Evolutionary conservation across 1,140 invertebrate genomes (phyloP).

Genomic region (Psix sp.): DNA sequence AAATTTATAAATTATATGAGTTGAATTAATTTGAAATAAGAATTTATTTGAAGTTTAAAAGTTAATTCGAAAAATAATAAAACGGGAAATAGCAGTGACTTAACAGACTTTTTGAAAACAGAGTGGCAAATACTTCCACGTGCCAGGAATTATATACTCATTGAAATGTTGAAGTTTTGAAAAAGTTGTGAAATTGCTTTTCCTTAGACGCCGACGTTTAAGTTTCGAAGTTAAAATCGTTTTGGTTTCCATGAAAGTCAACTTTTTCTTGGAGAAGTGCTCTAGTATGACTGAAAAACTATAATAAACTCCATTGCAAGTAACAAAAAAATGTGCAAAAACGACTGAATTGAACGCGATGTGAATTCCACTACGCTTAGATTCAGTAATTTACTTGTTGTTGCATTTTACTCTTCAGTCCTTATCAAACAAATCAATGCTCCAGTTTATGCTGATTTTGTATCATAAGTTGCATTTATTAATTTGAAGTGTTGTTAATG

Average conservation of each 20-base stretch:
- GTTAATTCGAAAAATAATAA: no score
- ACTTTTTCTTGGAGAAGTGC: conserved; percentile 24
- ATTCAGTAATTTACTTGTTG: no score
- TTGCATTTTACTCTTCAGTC: no score
- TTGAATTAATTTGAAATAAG: no score
- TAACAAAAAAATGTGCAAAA: conserved; percentile 31
- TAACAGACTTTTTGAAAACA: no score
- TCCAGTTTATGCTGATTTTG: no score
- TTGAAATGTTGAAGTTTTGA: conserved; percentile 36
- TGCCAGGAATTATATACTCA: conserved; percentile 26
- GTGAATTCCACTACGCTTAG: conserved; percentile 37
- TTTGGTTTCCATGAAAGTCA: conserved; percentile 31
- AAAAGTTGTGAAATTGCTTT: conserved; percentile 46
- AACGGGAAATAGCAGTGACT: no score
- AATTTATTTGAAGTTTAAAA: no score
- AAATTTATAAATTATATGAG: no score
- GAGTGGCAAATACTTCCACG: conserved; percentile 16
- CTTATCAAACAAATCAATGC: no score
- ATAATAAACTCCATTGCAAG: conserved; percentile 34
- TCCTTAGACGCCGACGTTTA: conserved; percentile 44
- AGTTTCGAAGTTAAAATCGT: conserved; percentile 45
- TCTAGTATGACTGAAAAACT: conserved; percentile 24
- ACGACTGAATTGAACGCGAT: conserved; percentile 28
- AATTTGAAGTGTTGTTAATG: no score
- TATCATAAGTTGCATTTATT: no score